These are phyloP conservation scores for Agonopterix subpropinquella DNA, from an alignment of 2,888 invertebrate species.

Conservation along the genomic window DNA sequence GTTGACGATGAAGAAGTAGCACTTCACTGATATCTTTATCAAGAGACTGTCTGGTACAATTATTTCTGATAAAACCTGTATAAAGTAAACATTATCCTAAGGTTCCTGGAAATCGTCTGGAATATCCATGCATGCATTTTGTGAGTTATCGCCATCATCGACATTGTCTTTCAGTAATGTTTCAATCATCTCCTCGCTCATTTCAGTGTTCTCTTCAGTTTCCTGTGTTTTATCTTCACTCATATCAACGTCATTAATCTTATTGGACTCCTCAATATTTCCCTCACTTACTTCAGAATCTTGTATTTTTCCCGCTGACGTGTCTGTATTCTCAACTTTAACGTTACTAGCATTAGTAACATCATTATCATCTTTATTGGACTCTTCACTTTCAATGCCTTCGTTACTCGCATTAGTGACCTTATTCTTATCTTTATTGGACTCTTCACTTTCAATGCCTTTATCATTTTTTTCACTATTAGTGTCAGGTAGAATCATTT, in stretches of 20 bases:
- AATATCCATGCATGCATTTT: slow-evolving; percentile 18
- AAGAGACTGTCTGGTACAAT: too few relatives aligned
- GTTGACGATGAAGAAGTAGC: too few relatives aligned
- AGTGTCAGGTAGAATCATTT: neutral
- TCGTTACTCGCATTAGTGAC: neutral
- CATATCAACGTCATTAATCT: slow-evolving; percentile 32
- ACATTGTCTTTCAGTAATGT: slow-evolving; percentile 43
- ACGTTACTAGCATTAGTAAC: neutral
- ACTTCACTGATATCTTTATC: too few relatives aligned
- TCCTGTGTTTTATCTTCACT: slow-evolving; percentile 28
- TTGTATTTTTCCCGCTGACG: neutral
- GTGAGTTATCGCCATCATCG: slow-evolving; percentile 20
- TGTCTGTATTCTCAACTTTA: neutral
- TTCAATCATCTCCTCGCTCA: slow-evolving; percentile 55
- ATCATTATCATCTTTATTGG: slow-evolving; percentile 1
- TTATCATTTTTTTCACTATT: slow-evolving; percentile 1
- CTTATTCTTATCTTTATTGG: neutral
- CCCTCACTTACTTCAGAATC: slow-evolving; percentile 40
- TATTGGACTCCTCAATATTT: slow-evolving; percentile 48
- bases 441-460: too few relatives aligned
- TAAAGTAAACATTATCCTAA: neutral
- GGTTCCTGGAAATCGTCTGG: slow-evolving; percentile 9
- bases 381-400: too few relatives aligned
- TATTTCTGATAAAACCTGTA: too few relatives aligned
- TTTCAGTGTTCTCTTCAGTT: slow-evolving; percentile 24